Percentiles rank a stretch among this genome's conserved stretches.
These are phyloP conservation scores for Syncerus caffer DNA, from an alignment of 2,797 vertebrate species.

Conservation along the genomic window DNA sequence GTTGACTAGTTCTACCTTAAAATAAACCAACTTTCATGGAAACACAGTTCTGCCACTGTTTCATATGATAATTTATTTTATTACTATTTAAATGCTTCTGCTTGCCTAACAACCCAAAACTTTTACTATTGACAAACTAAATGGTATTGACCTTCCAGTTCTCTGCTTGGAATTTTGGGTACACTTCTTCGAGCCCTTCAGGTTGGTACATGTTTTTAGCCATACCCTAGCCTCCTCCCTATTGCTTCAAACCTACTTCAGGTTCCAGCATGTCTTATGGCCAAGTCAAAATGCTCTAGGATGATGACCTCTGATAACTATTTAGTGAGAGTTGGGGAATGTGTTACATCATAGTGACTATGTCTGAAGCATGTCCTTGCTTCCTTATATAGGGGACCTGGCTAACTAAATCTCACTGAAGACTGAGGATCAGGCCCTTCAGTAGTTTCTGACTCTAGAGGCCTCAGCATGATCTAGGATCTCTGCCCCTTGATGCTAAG, in stretches of 20 bases:
- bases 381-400: not conserved
- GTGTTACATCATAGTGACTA: not conserved
- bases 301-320: not conserved
- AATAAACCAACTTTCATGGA: not conserved
- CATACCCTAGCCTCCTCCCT: not conserved
- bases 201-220: not conserved
- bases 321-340: not conserved
- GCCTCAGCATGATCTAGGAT: not conserved
- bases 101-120: not conserved
- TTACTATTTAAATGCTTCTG: not conserved
- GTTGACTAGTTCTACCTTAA: not conserved
- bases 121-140: not conserved
- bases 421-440: not conserved
- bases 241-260: not conserved
- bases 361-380: not conserved
- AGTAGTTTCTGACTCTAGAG: not conserved
- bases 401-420: not conserved
- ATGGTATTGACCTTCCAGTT: not conserved
- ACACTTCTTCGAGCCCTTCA: not conserved
- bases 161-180: not conserved
- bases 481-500: not conserved
- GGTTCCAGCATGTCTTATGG: not conserved
- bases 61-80: not conserved
- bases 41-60: not conserved
- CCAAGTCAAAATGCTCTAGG: not conserved